Evolutionary conservation across 2,113 vertebrate genomes (phyloP), one percentile per base, ranked within the genome.

Genomic region (human): DNA sequence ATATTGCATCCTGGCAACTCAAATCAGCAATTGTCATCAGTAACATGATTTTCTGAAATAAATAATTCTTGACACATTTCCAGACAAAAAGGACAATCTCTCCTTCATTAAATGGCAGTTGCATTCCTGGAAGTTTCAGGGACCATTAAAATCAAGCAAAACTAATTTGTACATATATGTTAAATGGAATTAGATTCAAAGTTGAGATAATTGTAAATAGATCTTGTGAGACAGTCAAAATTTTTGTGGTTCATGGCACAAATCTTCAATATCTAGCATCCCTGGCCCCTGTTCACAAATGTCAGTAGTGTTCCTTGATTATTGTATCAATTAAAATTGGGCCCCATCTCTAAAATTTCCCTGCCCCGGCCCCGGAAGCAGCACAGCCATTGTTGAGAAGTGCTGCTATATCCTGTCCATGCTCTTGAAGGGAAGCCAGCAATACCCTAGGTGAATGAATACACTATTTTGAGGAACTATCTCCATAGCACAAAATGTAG

Each of bases 11-110:
- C 57, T 35, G 57, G 17, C 81, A 78, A 83, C 66, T 78, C 80
- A 78, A 52, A 91, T 81, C 61, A 81, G 14, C 70, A 72, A 35
- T 30, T 78, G 35, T 73, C 79, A 68, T 84, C 20, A 20, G 43
- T 57, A 96, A 84, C 30, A 64, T 75, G 38, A 92, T 61, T 96
- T 94, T 93, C 59, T 61, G 66, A 95, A 93, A 88, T 78, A 68
- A 84, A 90, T 27, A 94, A 57, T 83, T 95, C 66, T 86, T 94
- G 59, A 75, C 43, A 86, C 66, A 87, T 87, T 94, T 94, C 25
- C 82, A 85, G 30, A 70, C 72, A 82, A 83, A 94, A 95, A 81
- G 7, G 52, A 70, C 17, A 52, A 27, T 89, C 4, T 95, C 35
- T 25, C 52, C 59, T 93, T 95, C 72, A 89, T 86, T 96, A 95